These are phyloP conservation scores for Platyrinchus mystaceus DNA, from an alignment of 2,797 vertebrate genomes.

Conservation along the genomic window DNA sequence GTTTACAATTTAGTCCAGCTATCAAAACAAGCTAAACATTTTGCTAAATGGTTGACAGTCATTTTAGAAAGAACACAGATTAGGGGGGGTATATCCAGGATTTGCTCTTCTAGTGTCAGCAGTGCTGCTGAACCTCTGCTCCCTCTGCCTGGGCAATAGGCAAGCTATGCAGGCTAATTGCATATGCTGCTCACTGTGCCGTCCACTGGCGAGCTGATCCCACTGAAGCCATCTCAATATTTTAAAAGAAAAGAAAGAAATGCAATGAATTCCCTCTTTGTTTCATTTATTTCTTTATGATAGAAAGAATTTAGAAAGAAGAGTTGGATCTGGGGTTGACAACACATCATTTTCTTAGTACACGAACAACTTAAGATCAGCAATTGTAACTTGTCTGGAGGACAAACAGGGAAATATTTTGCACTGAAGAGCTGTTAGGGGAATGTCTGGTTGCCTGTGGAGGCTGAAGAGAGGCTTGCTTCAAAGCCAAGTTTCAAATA, in stretches of 20 bases:
- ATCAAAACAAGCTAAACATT: slow-evolving; percentile 55
- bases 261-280: background rate
- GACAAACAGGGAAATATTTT: slow-evolving; percentile 25
- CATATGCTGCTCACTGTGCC: background rate
- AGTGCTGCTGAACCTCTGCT: background rate
- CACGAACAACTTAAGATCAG: background rate
- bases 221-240: background rate
- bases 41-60: background rate
- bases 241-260: background rate
- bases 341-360: background rate
- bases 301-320: background rate
- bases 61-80: background rate
- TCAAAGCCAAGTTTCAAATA: slow-evolving; percentile 52
- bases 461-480: slow-evolving; percentile 17
- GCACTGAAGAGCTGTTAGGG: background rate
- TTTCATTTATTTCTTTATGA: background rate
- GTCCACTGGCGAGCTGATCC: background rate
- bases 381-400: slow-evolving; percentile 23
- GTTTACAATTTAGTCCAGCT: slow-evolving; percentile 55
- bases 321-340: background rate
- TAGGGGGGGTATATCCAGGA: background rate
- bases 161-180: background rate
- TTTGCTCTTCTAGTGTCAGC: background rate
- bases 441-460: slow-evolving; percentile 39
- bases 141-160: background rate